These are phyloP conservation scores for Meghimatium bilineatum DNA, from an alignment of 2,888 invertebrate genomes.

Conservation along the genomic window DNA sequence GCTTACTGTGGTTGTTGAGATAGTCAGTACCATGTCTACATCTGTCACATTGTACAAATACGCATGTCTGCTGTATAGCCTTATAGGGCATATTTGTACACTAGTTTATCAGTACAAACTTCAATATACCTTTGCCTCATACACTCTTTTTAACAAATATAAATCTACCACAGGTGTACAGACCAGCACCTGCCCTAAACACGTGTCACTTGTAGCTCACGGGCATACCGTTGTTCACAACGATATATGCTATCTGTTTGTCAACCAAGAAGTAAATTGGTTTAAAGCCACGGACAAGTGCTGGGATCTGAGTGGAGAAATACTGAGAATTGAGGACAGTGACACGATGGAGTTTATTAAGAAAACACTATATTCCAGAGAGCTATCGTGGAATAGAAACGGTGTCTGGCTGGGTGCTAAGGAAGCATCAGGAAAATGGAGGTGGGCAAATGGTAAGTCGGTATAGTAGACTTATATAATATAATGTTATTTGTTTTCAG, in stretches of 20 bases:
- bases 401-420: slow-evolving; percentile 70
- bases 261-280: slow-evolving; percentile 65
- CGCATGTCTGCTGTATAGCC: no score
- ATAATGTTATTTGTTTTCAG: no score
- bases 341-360: slow-evolving; percentile 65
- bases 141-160: no score
- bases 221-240: slow-evolving; percentile 32
- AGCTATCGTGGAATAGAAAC: slow-evolving; percentile 62
- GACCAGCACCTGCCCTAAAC: slow-evolving; percentile 17
- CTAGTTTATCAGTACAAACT: no score
- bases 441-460: slow-evolving; percentile 67
- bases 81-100: no score
- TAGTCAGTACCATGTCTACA: no score
- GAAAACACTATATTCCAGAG: slow-evolving; percentile 54
- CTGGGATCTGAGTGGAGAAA: slow-evolving; percentile 65
- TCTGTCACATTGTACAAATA: no score
- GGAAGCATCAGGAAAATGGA: slow-evolving; percentile 58
- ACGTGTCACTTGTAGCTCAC: neutral
- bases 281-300: slow-evolving; percentile 62
- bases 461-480: neutral
- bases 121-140: no score
- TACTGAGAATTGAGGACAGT: slow-evolving; percentile 59
- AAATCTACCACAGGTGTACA: neutral
- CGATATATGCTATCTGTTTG: slow-evolving; percentile 65
- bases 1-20: no score